phyloP scores from a whole-genome alignment of 2,113 vertebrate species.

The Dipodomys merriami region DNA sequence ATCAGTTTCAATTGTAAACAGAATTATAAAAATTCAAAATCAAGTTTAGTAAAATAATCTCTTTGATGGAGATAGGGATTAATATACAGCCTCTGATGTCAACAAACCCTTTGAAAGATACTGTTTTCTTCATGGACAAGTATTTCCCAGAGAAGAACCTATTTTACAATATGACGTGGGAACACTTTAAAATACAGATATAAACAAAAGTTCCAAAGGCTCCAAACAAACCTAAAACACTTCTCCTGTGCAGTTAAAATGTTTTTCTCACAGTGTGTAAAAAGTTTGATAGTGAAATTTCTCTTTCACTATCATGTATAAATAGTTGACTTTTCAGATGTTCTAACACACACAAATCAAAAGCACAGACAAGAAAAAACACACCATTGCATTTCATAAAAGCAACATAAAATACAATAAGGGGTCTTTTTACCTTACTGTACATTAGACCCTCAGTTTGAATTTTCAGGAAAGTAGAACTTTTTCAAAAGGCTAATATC shows the following conservation, averaged over 20 bases:
- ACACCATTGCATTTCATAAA: conserved; percentile 77
- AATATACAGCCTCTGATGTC: conserved; percentile 33
- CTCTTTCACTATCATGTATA: conserved; percentile 67
- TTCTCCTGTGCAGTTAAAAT: neutral
- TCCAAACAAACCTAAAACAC: conserved; percentile 47
- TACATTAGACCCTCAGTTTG: conserved; percentile 79
- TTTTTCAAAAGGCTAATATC: conserved; percentile 77
- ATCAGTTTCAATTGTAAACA: conserved; percentile 39
- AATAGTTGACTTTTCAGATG: conserved; percentile 70
- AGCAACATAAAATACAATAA: conserved; percentile 70
- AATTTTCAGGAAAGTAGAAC: conserved; percentile 71
- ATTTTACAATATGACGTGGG: conserved; percentile 17
- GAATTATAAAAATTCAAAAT: conserved; percentile 49
- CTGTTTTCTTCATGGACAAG: conserved; percentile 19
- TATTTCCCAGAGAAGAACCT: neutral
- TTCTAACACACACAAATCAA: conserved; percentile 79
- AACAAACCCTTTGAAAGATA: conserved; percentile 50
- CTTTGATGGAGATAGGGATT: conserved; percentile 23
- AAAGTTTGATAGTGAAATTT: conserved; percentile 66
- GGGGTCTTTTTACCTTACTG: conserved; percentile 79
- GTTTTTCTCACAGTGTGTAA: conserved; percentile 60
- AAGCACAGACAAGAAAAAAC: conserved; percentile 82
- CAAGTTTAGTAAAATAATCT: conserved; percentile 55
- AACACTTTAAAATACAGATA: conserved; percentile 35
- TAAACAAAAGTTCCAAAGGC: conserved; percentile 49